Evolutionary conservation across 2,797 vertebrate species (phyloP).

Genomic region (Staurois parvus): DNA sequence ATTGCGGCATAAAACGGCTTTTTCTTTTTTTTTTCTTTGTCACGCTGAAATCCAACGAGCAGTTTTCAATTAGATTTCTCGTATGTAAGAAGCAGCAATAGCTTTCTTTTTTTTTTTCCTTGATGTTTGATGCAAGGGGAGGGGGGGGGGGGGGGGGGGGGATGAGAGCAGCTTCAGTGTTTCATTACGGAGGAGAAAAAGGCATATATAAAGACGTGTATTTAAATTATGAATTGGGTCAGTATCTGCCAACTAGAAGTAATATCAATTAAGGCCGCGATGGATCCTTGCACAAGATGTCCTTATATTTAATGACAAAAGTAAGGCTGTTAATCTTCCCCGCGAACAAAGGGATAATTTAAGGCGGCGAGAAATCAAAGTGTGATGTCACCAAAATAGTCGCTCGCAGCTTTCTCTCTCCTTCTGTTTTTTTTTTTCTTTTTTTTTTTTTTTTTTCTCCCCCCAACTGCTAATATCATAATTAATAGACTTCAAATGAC

Average conservation of each 20-base stretch:
- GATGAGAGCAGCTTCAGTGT: conserved; percentile 81
- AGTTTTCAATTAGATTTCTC: conserved; percentile 83
- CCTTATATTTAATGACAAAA: conserved; percentile 87
- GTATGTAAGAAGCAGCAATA: conserved; percentile 73
- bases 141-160: conserved; percentile 81
- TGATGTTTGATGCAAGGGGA: conserved; percentile 77
- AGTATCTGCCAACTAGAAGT: conserved; percentile 84
- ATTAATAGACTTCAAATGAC: conserved; percentile 84
- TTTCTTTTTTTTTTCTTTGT: conserved; percentile 68
- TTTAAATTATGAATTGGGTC: conserved; percentile 88
- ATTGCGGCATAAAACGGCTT: conserved; percentile 82
- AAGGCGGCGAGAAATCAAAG: conserved; percentile 84
- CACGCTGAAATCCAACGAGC: conserved; percentile 83
- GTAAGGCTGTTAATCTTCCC: conserved; percentile 82
- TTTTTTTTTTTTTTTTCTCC: background rate
- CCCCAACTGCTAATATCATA: conserved; percentile 80
- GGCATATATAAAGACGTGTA: conserved; percentile 79
- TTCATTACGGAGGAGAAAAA: conserved; percentile 79
- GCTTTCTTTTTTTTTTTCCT: background rate
- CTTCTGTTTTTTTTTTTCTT: background rate
- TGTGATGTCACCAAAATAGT: conserved; percentile 84
- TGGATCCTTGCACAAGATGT: conserved; percentile 81
- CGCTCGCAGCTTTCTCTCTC: conserved; percentile 76
- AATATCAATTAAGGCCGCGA: conserved; percentile 84
- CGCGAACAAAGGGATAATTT: conserved; percentile 85